Base-by-base conservation (phyloP, 2,888 invertebrate genomes). In the Cryptus armator region DNA sequence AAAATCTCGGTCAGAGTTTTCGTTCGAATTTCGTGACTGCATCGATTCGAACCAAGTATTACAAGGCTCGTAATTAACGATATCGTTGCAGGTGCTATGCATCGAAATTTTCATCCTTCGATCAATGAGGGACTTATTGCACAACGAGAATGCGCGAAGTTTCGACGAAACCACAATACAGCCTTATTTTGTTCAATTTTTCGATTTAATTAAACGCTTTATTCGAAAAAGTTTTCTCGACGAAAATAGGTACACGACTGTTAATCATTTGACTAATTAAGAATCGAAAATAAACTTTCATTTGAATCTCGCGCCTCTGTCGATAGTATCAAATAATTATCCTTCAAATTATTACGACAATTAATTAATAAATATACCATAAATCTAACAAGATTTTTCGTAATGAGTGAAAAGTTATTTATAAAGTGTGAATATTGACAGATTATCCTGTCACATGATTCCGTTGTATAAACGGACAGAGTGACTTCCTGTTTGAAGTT, bases 401-500 rank as follows among this genome's bases (percentile, higher is more conserved):
- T 10, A 4, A 2, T 2, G 37, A 48, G 37, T 10, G 12, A 29
- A 51, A 64, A 16, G 53, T 32, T 10, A 48, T 51, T 51, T 10
- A 64, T 51, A 6, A n/a, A 7, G 9, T 19, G 29, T 5, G 10
- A 37, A 53, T n/a, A 66, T 66, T 46, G 64, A 77, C 77, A 53
- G 53, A 12, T 84, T 72, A 66, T 59, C 72, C 19, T 24, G 67
- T 81, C 84, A 71, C 59, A 62, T 81, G 80, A 84, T 74, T 72
- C n/a, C 67, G 66, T 74, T 19, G 66, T 70, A 10, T 10, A 24
- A 24, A 56, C 32, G 24, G 29, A 19, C 19, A 53, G 16, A 46
- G 37, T 74, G 79, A 89, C 89, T 92, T 92, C 92, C 92, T 90
- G 91, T 90, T 91, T 91, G 89, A 91, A 91, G 92, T 91, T 90